Evolutionary conservation across 2,888 invertebrate species (phyloP), one percentile per base, ranked within the genome.

Genomic region (Calameuta pallipes): DNA sequence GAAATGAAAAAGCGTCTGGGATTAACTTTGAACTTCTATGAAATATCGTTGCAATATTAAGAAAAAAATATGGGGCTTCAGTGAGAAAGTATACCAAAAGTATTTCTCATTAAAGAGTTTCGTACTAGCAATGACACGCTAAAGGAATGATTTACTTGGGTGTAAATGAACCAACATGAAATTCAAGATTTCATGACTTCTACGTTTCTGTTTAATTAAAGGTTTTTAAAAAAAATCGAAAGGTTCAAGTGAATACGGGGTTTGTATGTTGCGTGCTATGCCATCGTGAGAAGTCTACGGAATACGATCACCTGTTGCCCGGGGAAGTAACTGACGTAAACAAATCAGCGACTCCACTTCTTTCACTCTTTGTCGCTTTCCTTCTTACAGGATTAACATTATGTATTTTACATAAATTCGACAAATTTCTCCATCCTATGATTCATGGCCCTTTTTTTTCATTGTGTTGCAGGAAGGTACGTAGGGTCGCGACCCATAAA

Each of bases 401-500:
- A 23, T 56, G 2, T 56, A 56, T 23, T 56, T 23, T 56, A 23
- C 9, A 9, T 23, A 56, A 56, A 56, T 56, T 56, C 9, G 6
- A 56, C 9, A 56, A 56, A 23, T 56, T 56, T 56, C 9, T 56
- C 23, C 0, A 23, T 23, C 9, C 23, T 9, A 23, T 56, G 4
- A 23, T 23, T 56, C 15, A 23, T 56, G 41, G 1, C 9, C 2
- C 33, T 12, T 56, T 56, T 23, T 23, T 23, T 15, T 23, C 23
- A 82, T 82, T 75, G 82, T 84, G 75, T 93, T 94, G 73, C 92
- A 97, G 98, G 99, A 31, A 96, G 98, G 79, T 99, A 99, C 91
- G 99, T 99, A 0, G 99, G 99, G 79, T 99, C 99, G 89, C 94
- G 99, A 69, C 99, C 99, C 0, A 99, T 99, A 82, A 99, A 99